A percentile compares a stretch with the other conserved stretches of the same genome.
phyloP scores from a whole-genome alignment of 2,113 vertebrate genomes.

The Sapajus apella region DNA sequence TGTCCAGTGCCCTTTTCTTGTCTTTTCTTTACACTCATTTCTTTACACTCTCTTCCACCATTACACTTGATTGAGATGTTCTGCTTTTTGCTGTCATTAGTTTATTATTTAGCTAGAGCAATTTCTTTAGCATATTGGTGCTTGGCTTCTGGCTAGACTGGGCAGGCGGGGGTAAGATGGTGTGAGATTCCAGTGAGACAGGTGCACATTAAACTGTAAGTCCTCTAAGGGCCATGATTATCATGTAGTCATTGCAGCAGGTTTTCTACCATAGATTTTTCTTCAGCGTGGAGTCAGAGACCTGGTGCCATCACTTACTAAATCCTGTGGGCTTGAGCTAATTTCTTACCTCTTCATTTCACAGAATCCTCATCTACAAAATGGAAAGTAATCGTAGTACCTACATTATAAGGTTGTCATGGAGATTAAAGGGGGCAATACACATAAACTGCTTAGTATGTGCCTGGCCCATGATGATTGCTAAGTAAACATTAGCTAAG shows the following conservation, averaged over 20 bases:
- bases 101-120: not conserved
- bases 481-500: conserved; percentile 29
- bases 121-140: not conserved
- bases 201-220: not conserved
- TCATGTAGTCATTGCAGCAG: not conserved
- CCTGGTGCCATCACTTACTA: not conserved
- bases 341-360: not conserved
- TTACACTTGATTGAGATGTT: not conserved
- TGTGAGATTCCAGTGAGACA: not conserved
- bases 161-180: not conserved
- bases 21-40: not conserved
- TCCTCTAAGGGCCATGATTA: not conserved
- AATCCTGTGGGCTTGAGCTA: not conserved
- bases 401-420: not conserved
- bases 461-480: not conserved
- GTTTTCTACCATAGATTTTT: not conserved
- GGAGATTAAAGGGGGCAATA: not conserved
- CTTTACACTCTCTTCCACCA: not conserved
- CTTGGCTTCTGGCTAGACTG: not conserved
- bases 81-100: not conserved
- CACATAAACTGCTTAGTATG: not conserved
- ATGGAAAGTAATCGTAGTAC: not conserved
- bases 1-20: not conserved
- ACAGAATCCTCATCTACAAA: not conserved
- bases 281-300: not conserved